phyloP scores from a whole-genome alignment of 2,113 vertebrate species.

The Paramisgurnus dabryanus region DNA sequence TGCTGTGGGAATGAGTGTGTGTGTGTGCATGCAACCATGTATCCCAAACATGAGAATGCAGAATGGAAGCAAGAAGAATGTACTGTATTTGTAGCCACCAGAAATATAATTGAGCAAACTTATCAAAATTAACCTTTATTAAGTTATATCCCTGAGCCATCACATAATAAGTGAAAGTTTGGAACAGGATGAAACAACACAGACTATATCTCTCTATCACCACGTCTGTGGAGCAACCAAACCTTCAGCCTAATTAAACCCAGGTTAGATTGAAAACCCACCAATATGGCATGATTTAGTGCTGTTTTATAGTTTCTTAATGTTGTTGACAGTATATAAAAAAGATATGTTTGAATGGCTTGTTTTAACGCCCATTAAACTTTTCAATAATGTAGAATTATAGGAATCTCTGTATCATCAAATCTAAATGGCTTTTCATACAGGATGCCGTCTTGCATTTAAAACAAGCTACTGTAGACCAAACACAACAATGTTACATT shows the following conservation, averaged over 20 bases:
- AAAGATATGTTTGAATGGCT: neutral
- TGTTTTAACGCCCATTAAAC: neutral
- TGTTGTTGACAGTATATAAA: neutral
- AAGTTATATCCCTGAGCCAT: constrained; percentile 76
- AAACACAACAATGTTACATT: too few relatives aligned
- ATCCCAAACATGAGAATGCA: constrained; percentile 25
- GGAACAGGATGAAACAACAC: constrained; percentile 36
- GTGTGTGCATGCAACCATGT: constrained; percentile 22
- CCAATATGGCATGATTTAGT: constrained; percentile 27
- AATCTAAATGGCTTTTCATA: too few relatives aligned
- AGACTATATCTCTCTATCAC: constrained; percentile 34
- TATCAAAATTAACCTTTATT: constrained; percentile 81
- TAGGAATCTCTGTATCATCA: neutral
- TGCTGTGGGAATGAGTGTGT: constrained; percentile 35
- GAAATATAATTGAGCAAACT: constrained; percentile 80
- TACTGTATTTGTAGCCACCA: constrained; percentile 58
- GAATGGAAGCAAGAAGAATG: constrained; percentile 34
- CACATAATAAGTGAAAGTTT: constrained; percentile 71
- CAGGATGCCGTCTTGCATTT: too few relatives aligned
- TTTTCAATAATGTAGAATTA: neutral
- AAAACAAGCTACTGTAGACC: too few relatives aligned
- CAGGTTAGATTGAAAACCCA: constrained; percentile 41
- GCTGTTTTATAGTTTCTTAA: neutral
- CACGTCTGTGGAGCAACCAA: constrained; percentile 41
- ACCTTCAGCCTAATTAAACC: constrained; percentile 39